These are phyloP conservation scores for Montifringilla adamsi DNA, from an alignment of 2,113 vertebrate species.

Conservation along the genomic window DNA sequence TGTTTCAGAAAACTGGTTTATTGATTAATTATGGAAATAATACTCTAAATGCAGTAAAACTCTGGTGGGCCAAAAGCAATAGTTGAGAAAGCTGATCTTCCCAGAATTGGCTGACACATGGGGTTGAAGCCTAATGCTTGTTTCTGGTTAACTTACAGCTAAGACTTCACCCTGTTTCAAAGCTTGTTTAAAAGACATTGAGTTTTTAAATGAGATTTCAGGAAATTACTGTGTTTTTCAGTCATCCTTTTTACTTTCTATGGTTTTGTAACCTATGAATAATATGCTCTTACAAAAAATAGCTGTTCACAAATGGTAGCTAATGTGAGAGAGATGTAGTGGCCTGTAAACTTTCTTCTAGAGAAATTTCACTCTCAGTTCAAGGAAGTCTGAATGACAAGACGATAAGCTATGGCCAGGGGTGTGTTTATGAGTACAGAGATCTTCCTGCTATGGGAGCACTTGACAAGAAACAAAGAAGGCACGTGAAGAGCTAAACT, in stretches of 20 bases:
- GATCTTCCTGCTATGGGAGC: background rate
- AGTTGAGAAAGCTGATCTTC: background rate
- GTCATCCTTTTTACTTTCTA: background rate
- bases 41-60: background rate
- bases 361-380: background rate
- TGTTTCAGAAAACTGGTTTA: background rate
- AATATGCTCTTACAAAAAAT: background rate
- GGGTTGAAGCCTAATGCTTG: background rate
- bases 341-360: background rate
- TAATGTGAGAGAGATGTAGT: background rate
- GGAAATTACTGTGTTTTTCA: background rate
- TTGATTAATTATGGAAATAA: background rate
- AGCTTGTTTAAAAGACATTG: background rate
- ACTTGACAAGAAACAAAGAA: constrained; percentile 42
- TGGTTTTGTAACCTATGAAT: background rate
- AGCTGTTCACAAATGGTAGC: background rate
- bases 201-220: background rate
- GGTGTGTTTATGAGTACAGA: background rate
- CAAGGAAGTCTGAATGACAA: background rate
- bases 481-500: background rate
- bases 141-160: background rate
- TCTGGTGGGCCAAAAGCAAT: background rate
- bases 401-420: background rate
- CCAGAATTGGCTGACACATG: background rate
- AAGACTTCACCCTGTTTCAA: background rate